phyloP scores from a whole-genome alignment of 1,140 invertebrate genomes.

The Propsilocerus akamusi region DNA sequence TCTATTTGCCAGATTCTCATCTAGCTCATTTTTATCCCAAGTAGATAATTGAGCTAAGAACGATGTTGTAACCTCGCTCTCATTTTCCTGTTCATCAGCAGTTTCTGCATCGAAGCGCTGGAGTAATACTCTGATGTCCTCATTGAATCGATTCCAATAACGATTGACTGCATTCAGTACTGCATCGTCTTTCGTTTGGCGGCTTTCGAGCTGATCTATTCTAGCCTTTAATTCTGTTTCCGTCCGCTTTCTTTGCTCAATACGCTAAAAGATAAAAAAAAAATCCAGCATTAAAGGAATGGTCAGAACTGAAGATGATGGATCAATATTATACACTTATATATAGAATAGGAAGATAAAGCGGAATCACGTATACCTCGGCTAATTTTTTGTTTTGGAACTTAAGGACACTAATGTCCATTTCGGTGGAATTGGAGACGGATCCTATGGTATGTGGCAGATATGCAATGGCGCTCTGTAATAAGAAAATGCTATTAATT shows the following conservation, averaged over 20 bases:
- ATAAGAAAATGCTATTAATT: slow-evolving; percentile 41
- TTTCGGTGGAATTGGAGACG: slow-evolving; percentile 85
- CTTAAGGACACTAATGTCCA: slow-evolving; percentile 91
- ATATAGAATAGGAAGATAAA: neutral
- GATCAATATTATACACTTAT: slow-evolving; percentile 6
- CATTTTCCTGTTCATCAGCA: slow-evolving; percentile 91
- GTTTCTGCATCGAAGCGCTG: slow-evolving; percentile 96
- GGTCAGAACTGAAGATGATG: slow-evolving; percentile 5
- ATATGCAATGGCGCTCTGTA: slow-evolving; percentile 85
- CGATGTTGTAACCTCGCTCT: slow-evolving; percentile 90
- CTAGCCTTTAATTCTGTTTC: slow-evolving; percentile 79
- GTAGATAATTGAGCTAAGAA: slow-evolving; percentile 92
- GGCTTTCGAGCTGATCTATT: slow-evolving; percentile 91
- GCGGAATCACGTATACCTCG: slow-evolving; percentile 38
- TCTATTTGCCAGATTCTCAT: slow-evolving; percentile 85
- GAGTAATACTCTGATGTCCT: slow-evolving; percentile 84
- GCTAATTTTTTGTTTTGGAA: slow-evolving; percentile 95
- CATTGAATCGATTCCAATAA: slow-evolving; percentile 96
- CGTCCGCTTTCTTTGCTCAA: slow-evolving; percentile 75
- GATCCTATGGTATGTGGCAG: slow-evolving; percentile 72
- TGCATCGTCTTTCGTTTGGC: slow-evolving; percentile 94
- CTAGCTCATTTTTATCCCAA: slow-evolving; percentile 94
- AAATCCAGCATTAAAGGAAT: neutral
- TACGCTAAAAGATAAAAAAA: slow-evolving; percentile 31
- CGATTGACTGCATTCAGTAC: slow-evolving; percentile 94